These are phyloP conservation scores for Pasiphila rectangulata DNA, from an alignment of 2,888 invertebrate genomes.

Conservation along the genomic window DNA sequence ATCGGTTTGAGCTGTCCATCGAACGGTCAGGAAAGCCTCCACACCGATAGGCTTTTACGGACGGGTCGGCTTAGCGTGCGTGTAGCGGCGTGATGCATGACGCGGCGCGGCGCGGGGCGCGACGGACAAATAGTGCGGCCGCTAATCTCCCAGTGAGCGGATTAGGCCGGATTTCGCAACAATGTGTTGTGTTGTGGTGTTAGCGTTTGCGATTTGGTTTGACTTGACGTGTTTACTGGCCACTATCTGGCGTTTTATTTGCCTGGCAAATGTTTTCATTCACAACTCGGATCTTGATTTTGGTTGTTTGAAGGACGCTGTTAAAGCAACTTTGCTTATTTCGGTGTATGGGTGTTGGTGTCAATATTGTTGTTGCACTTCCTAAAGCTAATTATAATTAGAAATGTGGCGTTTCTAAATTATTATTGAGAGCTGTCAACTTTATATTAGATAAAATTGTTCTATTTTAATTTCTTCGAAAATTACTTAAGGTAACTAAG, in stretches of 20 bases:
- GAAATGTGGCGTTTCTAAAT: too few species aligned
- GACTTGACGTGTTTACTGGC: not conserved
- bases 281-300: not conserved
- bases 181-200: not conserved
- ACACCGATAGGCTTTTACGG: constrained; percentile 19
- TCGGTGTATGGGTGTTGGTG: too few species aligned
- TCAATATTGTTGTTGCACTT: too few species aligned
- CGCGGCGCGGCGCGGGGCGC: not conserved
- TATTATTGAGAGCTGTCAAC: too few species aligned
- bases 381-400: too few species aligned
- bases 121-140: constrained; percentile 4
- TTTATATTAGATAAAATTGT: too few species aligned
- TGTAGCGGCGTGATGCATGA: not conserved
- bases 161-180: not conserved
- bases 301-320: too few species aligned
- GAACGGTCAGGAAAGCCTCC: constrained; percentile 10
- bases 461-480: too few species aligned
- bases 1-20: constrained; percentile 14
- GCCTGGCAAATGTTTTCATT: not conserved
- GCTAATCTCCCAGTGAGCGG: constrained; percentile 8
- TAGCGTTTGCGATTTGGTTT: not conserved
- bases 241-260: not conserved
- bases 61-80: constrained; percentile 16
- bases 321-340: too few species aligned
- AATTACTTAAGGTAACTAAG: too few species aligned